A percentile compares a stretch with the other conserved stretches of the same genome.
Conservation (phyloP, 2,888 invertebrate genomes). For the Mythimna pallens region DNA sequence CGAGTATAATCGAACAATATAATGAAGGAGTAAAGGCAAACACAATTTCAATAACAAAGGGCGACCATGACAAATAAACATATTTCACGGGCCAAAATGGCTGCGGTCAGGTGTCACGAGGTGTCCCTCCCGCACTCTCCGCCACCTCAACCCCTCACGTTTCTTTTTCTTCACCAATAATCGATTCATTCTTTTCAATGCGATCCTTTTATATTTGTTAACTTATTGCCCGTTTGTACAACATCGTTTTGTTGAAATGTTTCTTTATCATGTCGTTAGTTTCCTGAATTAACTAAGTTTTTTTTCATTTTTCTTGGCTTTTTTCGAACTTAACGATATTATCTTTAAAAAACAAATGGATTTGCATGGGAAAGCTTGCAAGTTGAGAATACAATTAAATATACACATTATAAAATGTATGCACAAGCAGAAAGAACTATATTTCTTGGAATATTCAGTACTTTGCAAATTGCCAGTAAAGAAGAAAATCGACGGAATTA, state of each 20-base stretch:
- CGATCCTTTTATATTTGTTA: constrained; percentile 80
- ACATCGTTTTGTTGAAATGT: constrained; percentile 54
- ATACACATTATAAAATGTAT: background rate
- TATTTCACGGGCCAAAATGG: constrained; percentile 90
- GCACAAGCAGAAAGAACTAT: background rate
- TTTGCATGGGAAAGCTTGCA: background rate
- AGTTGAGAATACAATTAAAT: background rate
- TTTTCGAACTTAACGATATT: background rate
- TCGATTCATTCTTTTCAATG: constrained; percentile 87
- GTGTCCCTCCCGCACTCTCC: constrained; percentile 74
- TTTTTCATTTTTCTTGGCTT: background rate
- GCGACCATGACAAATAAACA: constrained; percentile 90
- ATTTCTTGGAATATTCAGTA: background rate
- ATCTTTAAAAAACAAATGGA: background rate
- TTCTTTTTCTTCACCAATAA: constrained; percentile 85
- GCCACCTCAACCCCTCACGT: constrained; percentile 63
- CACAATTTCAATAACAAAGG: constrained; percentile 91
- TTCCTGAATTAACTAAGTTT: constrained; percentile 37
- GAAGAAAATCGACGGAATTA: constrained; percentile 6
- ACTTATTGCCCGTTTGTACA: constrained; percentile 62
- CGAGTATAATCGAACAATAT: constrained; percentile 90
- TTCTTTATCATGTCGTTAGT: constrained; percentile 49
- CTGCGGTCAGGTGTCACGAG: constrained; percentile 90
- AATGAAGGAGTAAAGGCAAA: constrained; percentile 90
- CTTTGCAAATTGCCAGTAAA: constrained; percentile 1